Evolutionary conservation across 2,113 vertebrate genomes (phyloP).

Genomic region (Colius striatus): DNA sequence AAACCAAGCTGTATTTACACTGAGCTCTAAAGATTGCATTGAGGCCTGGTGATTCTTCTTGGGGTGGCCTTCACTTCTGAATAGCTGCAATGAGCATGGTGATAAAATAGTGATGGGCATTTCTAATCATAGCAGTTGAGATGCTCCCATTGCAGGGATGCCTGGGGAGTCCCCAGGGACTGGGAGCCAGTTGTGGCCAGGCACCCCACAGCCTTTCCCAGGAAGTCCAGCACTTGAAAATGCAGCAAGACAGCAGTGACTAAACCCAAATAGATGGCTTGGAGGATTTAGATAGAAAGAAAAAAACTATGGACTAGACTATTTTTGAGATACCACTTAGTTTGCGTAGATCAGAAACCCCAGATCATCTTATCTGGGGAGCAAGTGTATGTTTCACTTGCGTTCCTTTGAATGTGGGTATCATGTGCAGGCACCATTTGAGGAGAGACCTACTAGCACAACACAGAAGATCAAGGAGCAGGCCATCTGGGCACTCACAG

Average conservation of each 20-base stretch:
- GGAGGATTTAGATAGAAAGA: not conserved
- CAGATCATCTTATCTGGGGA: not conserved
- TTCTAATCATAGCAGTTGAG: not conserved
- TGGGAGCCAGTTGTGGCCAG: not conserved
- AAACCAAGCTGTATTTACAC: not conserved
- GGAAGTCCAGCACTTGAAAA: not conserved
- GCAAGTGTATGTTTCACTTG: not conserved
- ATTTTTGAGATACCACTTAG: not conserved
- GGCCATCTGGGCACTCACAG: not conserved
- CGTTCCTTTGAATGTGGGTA: not conserved
- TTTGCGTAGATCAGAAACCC: not conserved
- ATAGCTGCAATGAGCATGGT: not conserved
- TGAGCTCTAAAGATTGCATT: not conserved
- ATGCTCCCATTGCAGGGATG: not conserved
- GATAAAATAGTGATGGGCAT: not conserved
- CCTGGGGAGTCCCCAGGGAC: not conserved
- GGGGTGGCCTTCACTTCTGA: not conserved
- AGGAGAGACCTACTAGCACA: conserved; percentile 37
- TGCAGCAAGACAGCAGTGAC: not conserved
- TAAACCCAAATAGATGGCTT: not conserved
- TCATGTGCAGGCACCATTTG: not conserved
- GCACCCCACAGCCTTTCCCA: not conserved
- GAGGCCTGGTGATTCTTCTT: not conserved
- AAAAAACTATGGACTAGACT: not conserved
- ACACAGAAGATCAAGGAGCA: not conserved